Base-by-base conservation (phyloP, 2,888 invertebrate species). In the Himalopsyche kuldschensis region DNA sequence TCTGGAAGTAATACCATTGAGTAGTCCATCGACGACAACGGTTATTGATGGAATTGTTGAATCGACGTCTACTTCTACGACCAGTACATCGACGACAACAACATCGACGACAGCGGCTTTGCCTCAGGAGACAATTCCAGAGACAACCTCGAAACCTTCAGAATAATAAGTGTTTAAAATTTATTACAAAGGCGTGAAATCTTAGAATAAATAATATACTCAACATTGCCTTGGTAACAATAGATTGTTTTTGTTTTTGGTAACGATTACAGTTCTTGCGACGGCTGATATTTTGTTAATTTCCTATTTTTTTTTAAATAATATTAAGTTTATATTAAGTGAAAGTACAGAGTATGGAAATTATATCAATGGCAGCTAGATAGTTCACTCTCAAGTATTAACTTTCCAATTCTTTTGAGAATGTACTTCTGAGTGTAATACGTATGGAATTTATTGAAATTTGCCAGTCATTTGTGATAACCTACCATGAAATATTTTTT, bases 1-100 rank as follows among this genome's bases (percentile, higher is more conserved):
- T 8, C 31, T 83, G 30, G 83, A 80, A 75, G 83, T 83, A 30
- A 83, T 83, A 17, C 83, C 83, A 24, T 77, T 83, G 32, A 47
- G 55, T 15, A 79, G 46, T 24, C 79, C 82, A 32, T 79, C 79
- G 8, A 80, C 82, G 2, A 69, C 79, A 20, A 82, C 81, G 4
- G 77, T 81, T 8, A n/a, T 35, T n/a, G 48, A 75, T 15, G 63
- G 27, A 11, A 75, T 30, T 6, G 80, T 75, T 17, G 11, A 63
- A n/a, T 55, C 83, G 11, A 63, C 84, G 5, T 78, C 85, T 46
- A 75, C 76, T 1, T 20, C 79, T 41, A 75, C 30, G 11, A 20
- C 24, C 15, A 20, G n/a, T n/a, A 27, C 20, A 75, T 46, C 75
- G 15, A 46, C 76, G 15, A 27, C 81, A 8, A 81, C 79, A 75